phyloP scores from a whole-genome alignment of 2,113 vertebrate species.

The Chloroceryle aenea region DNA sequence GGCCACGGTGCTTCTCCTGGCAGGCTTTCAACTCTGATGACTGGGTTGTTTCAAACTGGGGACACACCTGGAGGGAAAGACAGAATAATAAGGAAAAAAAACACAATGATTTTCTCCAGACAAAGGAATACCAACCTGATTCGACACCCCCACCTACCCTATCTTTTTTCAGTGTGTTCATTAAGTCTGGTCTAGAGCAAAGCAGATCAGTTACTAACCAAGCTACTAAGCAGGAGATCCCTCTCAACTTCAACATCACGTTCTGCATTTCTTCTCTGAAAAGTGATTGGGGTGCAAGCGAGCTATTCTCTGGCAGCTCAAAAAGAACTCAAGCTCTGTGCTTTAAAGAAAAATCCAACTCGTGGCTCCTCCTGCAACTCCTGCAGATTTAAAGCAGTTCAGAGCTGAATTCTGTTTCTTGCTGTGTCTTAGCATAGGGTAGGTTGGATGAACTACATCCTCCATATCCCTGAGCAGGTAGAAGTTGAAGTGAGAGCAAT shows the following conservation, averaged over 20 bases:
- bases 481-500: not conserved
- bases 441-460: not conserved
- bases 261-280: not conserved
- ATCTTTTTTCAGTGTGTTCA: not conserved
- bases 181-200: not conserved
- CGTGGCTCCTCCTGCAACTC: not conserved
- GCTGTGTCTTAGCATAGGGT: not conserved
- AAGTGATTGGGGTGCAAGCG: not conserved
- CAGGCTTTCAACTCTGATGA: not conserved
- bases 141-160: not conserved
- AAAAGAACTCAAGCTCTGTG: not conserved
- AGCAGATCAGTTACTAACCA: not conserved
- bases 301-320: not conserved
- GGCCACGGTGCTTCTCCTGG: conserved; percentile 6
- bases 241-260: not conserved
- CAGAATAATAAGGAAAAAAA: not conserved
- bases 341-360: not conserved
- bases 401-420: not conserved
- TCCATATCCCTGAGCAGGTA: not conserved
- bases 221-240: not conserved
- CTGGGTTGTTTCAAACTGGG: conserved; percentile 81
- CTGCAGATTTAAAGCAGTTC: not conserved
- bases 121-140: not conserved
- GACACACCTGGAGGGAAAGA: conserved; percentile 77
- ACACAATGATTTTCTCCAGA: not conserved